Conservation (phyloP, 2,888 invertebrate species). For the Argyresthia goedartella region DNA sequence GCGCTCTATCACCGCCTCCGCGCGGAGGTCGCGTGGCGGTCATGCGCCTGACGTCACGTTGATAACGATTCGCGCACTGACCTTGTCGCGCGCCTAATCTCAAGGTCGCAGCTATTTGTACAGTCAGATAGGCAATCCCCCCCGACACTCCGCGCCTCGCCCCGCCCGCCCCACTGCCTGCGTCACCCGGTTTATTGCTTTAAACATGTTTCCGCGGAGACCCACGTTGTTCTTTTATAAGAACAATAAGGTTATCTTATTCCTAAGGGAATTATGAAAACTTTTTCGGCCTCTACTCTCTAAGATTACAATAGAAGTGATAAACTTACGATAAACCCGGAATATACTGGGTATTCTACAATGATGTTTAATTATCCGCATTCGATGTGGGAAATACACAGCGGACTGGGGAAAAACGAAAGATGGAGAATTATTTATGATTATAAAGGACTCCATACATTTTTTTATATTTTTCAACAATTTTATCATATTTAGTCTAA, state of each 20-base stretch:
- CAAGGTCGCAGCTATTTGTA: constrained; percentile 68
- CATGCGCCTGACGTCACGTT: constrained; percentile 60
- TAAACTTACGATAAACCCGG: too few relatives aligned
- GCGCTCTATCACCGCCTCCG: constrained; percentile 15
- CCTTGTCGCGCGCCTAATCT: constrained; percentile 67
- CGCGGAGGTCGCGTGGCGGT: constrained; percentile 53
- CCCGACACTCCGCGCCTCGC: constrained; percentile 17
- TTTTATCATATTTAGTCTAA: too few relatives aligned
- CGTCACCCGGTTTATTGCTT: constrained; percentile 43
- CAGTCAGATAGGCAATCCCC: constrained; percentile 48
- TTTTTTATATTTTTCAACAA: too few relatives aligned
- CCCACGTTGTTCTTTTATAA: constrained; percentile 9
- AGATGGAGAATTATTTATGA: too few relatives aligned
- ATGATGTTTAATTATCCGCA: too few relatives aligned
- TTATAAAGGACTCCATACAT: too few relatives aligned
- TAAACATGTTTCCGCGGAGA: constrained; percentile 19
- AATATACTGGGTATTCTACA: too few relatives aligned
- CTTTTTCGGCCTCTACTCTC: too few relatives aligned
- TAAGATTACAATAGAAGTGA: too few relatives aligned
- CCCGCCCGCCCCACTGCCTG: constrained; percentile 40
- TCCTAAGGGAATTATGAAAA: too few relatives aligned
- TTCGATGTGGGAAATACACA: too few relatives aligned
- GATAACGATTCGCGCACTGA: constrained; percentile 70
- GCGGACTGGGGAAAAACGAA: too few relatives aligned
- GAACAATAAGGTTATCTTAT: not conserved